Percentiles rank a stretch among this genome's conserved stretches.
Conservation (phyloP, 1,140 invertebrate species). For the Lordiphosa mommai region DNA sequence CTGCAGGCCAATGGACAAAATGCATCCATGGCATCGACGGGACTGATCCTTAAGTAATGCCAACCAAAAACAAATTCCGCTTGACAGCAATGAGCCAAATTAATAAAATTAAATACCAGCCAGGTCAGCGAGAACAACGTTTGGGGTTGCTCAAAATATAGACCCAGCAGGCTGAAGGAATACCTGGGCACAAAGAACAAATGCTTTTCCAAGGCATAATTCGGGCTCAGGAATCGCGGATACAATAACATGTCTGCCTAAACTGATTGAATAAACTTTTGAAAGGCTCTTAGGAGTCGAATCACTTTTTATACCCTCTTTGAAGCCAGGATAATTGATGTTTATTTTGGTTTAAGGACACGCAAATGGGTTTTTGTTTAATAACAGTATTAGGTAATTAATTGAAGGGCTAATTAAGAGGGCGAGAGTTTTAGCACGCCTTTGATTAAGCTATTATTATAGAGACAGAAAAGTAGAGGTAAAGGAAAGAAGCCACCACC, state of each 20-base stretch:
- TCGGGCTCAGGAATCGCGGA: conserved; percentile 32
- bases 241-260: conserved; percentile 25
- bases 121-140: conserved; percentile 11
- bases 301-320: conserved; percentile 13
- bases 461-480: no score
- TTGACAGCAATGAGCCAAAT: conserved; percentile 56
- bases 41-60: conserved; percentile 32
- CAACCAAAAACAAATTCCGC: conserved; percentile 53
- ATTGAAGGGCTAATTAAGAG: conserved; percentile 9
- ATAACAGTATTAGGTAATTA: conserved; percentile 21
- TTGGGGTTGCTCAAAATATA: conserved; percentile 22
- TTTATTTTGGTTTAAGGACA: conserved; percentile 12
- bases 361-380: conserved; percentile 19
- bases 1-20: conserved; percentile 61
- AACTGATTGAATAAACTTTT: not conserved
- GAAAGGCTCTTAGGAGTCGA: no score
- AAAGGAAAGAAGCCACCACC: no score
- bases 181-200: conserved; percentile 51
- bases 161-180: conserved; percentile 41
- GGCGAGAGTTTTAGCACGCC: conserved; percentile 16
- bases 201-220: conserved; percentile 49
- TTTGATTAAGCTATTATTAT: conserved; percentile 11
- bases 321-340: conserved; percentile 7
- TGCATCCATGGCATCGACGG: conserved; percentile 56
- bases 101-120: conserved; percentile 48